Evolutionary conservation across 1,140 invertebrate genomes (phyloP).

Genomic region (Myzus persicae): DNA sequence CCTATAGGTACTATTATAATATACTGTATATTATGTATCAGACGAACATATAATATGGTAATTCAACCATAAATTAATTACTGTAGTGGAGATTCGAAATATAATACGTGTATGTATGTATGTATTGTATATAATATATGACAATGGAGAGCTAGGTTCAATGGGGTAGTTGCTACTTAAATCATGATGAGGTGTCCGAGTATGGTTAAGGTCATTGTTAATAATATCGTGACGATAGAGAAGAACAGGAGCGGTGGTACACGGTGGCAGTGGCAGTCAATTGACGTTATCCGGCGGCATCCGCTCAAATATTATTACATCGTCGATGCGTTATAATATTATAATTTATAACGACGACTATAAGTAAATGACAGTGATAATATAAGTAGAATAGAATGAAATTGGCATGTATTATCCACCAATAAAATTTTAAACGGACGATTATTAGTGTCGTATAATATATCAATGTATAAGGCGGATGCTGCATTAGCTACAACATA

Average conservation of each 20-base stretch:
- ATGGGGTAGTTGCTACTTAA: conserved; percentile 20
- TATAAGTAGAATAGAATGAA: conserved; percentile 30
- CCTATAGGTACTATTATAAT: background rate
- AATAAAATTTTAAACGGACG: conserved; percentile 42
- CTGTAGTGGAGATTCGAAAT: background rate
- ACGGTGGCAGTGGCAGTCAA: background rate
- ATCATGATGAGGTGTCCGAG: background rate
- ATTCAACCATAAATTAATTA: conserved; percentile 25
- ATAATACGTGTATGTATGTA: background rate
- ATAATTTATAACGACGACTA: background rate
- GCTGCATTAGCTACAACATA: conserved; percentile 24
- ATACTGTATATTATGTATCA: conserved; percentile 8
- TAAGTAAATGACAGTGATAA: conserved; percentile 35
- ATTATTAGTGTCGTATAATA: conserved; percentile 6
- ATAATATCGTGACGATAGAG: background rate
- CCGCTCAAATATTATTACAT: background rate
- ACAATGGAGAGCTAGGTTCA: background rate
- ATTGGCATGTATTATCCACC: conserved; percentile 41
- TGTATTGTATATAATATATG: background rate
- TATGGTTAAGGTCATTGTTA: conserved; percentile 7
- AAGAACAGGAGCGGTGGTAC: background rate
- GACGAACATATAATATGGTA: background rate
- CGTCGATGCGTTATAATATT: conserved; percentile 18
- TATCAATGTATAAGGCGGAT: background rate
- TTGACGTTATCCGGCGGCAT: conserved; percentile 44